A percentile compares a stretch with the other conserved stretches of the same genome.
Conservation (phyloP, 92 coral and sea anemone genomes). For the Pocillopora grandis region DNA sequence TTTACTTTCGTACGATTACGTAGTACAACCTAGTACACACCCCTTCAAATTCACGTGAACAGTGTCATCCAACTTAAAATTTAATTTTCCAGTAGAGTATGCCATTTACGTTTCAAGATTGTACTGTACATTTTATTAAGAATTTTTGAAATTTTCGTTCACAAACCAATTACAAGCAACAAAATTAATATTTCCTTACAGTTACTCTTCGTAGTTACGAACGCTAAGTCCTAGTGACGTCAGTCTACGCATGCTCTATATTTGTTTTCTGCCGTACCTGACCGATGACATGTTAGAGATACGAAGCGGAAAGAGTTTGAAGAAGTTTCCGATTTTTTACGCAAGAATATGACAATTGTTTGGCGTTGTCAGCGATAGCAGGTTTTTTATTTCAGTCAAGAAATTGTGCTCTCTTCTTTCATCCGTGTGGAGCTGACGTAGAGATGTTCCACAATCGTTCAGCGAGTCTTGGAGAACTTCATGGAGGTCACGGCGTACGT, state of each 20-base stretch:
- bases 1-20: no score
- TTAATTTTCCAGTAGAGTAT: no score
- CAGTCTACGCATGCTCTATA: conserved; percentile 44
- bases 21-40: no score
- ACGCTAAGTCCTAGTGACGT: conserved; percentile 34
- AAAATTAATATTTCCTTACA: neutral
- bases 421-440: conserved; percentile 6
- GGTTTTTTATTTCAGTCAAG: conserved; percentile 7
- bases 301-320: conserved; percentile 21
- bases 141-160: no score
- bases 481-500: conserved; percentile 80
- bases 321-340: neutral
- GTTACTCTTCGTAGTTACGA: neutral
- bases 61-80: no score
- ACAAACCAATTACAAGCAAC: no score
- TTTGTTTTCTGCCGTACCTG: conserved; percentile 7
- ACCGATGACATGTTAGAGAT: conserved; percentile 21
- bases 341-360: neutral
- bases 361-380: neutral
- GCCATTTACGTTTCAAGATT: no score
- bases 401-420: conserved; percentile 5
- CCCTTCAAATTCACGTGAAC: no score
- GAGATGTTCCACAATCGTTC: conserved; percentile 56
- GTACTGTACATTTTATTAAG: no score
- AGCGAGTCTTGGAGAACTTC: conserved; percentile 77